These are phyloP conservation scores for Apantesis nais DNA, from an alignment of 2,888 invertebrate species.

Conservation along the genomic window DNA sequence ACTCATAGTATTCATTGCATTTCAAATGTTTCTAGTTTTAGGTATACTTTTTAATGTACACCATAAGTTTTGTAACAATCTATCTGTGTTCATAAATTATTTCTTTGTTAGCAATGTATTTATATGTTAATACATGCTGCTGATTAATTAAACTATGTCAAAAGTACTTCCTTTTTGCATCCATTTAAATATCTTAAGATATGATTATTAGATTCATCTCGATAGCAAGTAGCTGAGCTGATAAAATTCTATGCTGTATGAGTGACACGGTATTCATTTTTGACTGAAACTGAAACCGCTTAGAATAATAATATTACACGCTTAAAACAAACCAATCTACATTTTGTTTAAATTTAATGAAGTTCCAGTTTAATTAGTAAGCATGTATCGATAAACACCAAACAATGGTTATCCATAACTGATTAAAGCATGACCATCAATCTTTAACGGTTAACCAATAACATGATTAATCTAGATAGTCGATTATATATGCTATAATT, in stretches of 20 bases:
- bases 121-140: constrained; percentile 23
- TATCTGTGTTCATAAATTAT: constrained; percentile 21
- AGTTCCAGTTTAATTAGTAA: neutral
- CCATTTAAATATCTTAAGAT: constrained; percentile 16
- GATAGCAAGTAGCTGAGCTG: neutral
- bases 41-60: too few species aligned
- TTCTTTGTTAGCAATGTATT: constrained; percentile 27
- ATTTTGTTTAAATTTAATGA: neutral
- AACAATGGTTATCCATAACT: neutral
- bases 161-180: constrained; percentile 35
- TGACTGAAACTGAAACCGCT: too few species aligned
- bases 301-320: too few species aligned
- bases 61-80: too few species aligned
- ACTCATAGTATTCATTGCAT: too few species aligned
- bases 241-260: neutral
- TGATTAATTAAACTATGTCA: constrained; percentile 25
- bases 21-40: too few species aligned
- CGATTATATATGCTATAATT: too few species aligned
- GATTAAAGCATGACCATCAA: neutral
- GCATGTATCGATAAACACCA: neutral
- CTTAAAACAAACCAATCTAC: neutral
- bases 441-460: neutral
- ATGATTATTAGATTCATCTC: neutral
- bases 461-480: neutral
- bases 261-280: too few species aligned